Conservation (phyloP, 2,797 vertebrate species). For the Pogonophryne albipinna region DNA sequence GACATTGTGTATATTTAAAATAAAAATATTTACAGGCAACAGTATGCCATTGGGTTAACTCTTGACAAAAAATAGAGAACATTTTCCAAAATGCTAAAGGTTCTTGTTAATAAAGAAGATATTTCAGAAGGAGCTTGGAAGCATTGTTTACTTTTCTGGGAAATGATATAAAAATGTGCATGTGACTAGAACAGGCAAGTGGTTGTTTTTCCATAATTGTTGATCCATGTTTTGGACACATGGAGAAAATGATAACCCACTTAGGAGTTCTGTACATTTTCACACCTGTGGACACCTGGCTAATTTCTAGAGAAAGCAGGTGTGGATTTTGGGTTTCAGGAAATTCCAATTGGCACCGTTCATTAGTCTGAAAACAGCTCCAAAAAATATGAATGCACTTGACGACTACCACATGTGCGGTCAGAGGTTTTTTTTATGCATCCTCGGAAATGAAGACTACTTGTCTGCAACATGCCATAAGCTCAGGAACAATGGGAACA, state of each 20-base stretch:
- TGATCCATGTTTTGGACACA: background rate
- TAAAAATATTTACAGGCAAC: too few species aligned
- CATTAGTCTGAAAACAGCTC: background rate
- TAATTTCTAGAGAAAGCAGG: constrained; percentile 17
- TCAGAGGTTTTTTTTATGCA: too few species aligned
- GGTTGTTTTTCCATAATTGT: background rate
- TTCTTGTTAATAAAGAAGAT: background rate
- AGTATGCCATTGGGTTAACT: background rate
- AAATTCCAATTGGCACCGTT: background rate
- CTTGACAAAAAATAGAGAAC: background rate
- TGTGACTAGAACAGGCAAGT: background rate
- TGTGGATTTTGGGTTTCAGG: background rate
- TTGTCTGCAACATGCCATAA: background rate
- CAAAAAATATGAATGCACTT: background rate
- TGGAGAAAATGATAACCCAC: background rate
- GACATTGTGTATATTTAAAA: too few species aligned
- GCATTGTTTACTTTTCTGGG: background rate
- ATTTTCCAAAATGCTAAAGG: background rate
- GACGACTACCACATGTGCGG: background rate
- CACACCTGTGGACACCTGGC: constrained; percentile 15
- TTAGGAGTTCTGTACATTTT: constrained; percentile 5
- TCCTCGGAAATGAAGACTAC: background rate
- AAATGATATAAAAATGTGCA: background rate
- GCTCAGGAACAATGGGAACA: background rate
- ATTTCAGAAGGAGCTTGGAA: background rate